Base-by-base conservation (phyloP, 2,113 vertebrate genomes). In the Pterocles burchelli region DNA sequence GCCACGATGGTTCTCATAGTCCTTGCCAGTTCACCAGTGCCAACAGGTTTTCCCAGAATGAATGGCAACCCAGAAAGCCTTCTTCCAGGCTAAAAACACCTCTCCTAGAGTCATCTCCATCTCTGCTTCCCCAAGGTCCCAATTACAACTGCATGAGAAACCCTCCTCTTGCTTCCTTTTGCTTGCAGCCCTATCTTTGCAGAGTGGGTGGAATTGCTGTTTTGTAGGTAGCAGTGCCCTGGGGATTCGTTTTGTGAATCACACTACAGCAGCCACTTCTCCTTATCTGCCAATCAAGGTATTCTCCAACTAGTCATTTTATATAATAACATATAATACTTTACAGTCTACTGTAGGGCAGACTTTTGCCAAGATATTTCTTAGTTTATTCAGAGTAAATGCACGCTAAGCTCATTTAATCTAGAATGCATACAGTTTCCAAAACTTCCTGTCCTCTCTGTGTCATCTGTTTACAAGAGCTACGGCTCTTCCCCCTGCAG, bases 281-380 rank as follows among this genome's bases (percentile, higher is more conserved):
- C 86, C 89, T 90, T 85, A 91, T 94, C 91, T 95, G 78, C 41
- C 90, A 91, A 45, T 84, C 89, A 94, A 92, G 41, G 78, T 77
- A 65, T 59, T 91, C 79, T 67, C 73, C 2, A 6, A 89, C 83
- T 72, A 93, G 76, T 67, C 84, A 79, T 89, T 97, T 95, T 79
- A 83, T 80, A 93, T 83, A 55, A 73, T 84, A 71, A 41, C 63
- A 71, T 62, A 48, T 55, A 93, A 66, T 73, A 57, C 38, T 81
- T 81, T 22, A 87, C 48, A 67, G 16, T 68, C 73, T 92, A 59
- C 46, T 46, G 65, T 22, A 79, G 61, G 52, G 65, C 33, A 81
- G 68, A 59, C 63, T 92, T 93, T 78, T 92, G 87, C 86, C 70
- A 71, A 89, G 89, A 28, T 58, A 70, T 66, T 94, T 96, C 29